Evolutionary conservation across 2,888 invertebrate genomes (phyloP).

Genomic region (Trissolcus japonicus): DNA sequence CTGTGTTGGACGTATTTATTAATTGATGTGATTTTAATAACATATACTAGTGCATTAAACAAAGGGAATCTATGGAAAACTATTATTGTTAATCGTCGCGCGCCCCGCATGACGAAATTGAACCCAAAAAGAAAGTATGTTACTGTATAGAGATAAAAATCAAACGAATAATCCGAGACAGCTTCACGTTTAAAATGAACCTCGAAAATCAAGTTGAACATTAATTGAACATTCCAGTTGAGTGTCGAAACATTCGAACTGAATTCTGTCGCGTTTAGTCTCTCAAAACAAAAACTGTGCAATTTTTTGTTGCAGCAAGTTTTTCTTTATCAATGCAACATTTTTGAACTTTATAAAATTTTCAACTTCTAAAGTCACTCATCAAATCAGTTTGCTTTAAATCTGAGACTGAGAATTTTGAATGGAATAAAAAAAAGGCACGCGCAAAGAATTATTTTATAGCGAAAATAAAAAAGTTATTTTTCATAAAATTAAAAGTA

Average conservation of each 20-base stretch:
- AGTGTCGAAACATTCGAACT: neutral
- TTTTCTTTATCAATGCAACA: conserved; percentile 28
- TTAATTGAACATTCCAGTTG: neutral
- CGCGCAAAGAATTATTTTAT: conserved; percentile 26
- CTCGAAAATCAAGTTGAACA: too few relatives aligned
- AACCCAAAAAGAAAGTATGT: conserved; percentile 50
- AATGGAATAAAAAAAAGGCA: conserved; percentile 10
- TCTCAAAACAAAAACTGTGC: neutral
- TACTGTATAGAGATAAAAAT: conserved; percentile 1
- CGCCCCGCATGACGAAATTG: conserved; percentile 51
- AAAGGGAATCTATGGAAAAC: conserved; percentile 28
- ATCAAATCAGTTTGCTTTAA: neutral
- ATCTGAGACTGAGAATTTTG: conserved; percentile 32
- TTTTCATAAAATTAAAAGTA: conserved; percentile 37
- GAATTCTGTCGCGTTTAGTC: neutral
- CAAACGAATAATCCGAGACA: neutral
- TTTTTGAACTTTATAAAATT: neutral
- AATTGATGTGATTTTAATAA: conserved; percentile 34
- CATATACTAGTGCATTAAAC: conserved; percentile 30
- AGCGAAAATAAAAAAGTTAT: conserved; percentile 20
- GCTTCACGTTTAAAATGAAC: too few relatives aligned
- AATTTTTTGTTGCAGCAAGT: neutral
- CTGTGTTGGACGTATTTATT: conserved; percentile 36
- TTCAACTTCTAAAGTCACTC: neutral
- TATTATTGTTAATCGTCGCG: conserved; percentile 54